Base-by-base conservation (phyloP, 2,797 vertebrate species). In the Podarcis siculus region DNA sequence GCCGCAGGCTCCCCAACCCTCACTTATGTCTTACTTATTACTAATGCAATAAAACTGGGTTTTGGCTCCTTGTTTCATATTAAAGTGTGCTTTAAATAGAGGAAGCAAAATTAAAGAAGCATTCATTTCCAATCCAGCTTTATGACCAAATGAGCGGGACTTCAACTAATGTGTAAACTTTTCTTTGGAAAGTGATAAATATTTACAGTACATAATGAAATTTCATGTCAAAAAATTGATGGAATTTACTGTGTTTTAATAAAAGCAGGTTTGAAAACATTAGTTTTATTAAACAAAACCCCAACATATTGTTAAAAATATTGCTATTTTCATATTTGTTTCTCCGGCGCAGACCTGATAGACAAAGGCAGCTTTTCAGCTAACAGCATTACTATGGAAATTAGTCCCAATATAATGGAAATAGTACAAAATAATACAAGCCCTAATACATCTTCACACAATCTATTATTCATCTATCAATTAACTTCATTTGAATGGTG, bases 301-400 rank as follows among this genome's bases (percentile, higher is more conserved):
- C 91, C 91, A 90, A 92, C 93, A 95, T 94, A 95, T 94, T 97
- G 95, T 96, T 96, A 95, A 95, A 96, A 96, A 95, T 97, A 96
- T 95, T 97, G 94, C 96, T 93, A 95, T 95, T 96, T 97, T 97
- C 96, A 95, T 96, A 96, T 96, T 97, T 96, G 92, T 93, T 96
- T 97, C 97, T 97, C 94, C 96, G 97, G 89, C 93, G 92, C 95
- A 97, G 96, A 97, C 94, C 94, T 97, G 96, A 97, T 96, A 96
- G 89, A 93, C 94, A 96, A 95, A 96, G 95, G 96, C 96, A 96
- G 95, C 95, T 96, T 97, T 96, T 95, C 94, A 96, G 95, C 95
- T 97, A 97, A 97, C 96, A 95, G 79, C 95, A 97, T 97, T 97
- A 97, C 96, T 97, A 97, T 97, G 97, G 96, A 97, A 97, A 97